Conservation (phyloP, 2,888 invertebrate genomes). For the Mimas tiliae region DNA sequence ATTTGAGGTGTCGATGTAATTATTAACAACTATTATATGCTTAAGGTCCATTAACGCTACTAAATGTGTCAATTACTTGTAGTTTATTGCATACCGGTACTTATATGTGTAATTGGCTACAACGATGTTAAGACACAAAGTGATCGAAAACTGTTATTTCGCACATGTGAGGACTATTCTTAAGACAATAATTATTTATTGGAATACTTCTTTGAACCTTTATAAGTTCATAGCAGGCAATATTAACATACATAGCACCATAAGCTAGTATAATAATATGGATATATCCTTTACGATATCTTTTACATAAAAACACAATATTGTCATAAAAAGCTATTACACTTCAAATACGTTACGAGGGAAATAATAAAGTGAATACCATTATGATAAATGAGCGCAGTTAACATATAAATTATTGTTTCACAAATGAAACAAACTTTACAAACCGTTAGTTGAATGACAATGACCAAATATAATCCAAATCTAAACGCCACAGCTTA, state of each 20-base stretch:
- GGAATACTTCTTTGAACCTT: neutral
- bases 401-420: slow-evolving; percentile 65
- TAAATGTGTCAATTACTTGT: slow-evolving; percentile 48
- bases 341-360: neutral
- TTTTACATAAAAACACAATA: slow-evolving; percentile 17
- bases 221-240: slow-evolving; percentile 17
- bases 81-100: slow-evolving; percentile 31
- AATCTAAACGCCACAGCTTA: slow-evolving; percentile 78
- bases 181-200: slow-evolving; percentile 19
- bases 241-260: slow-evolving; percentile 15
- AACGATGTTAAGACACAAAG: slow-evolving; percentile 8
- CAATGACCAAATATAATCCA: slow-evolving; percentile 82
- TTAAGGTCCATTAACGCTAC: slow-evolving; percentile 39
- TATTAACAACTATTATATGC: slow-evolving; percentile 39
- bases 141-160: slow-evolving; percentile 14
- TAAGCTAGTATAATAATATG: slow-evolving; percentile 1
- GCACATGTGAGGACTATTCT: slow-evolving; percentile 7
- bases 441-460: slow-evolving; percentile 70
- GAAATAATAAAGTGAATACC: slow-evolving; percentile 4
- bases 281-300: slow-evolving; percentile 19
- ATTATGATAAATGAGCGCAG: slow-evolving; percentile 43
- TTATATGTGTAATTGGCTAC: slow-evolving; percentile 13
- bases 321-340: slow-evolving; percentile 12
- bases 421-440: slow-evolving; percentile 74
- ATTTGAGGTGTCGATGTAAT: slow-evolving; percentile 51